Percentiles rank a stretch among this genome's conserved stretches.
phyloP scores from a whole-genome alignment of 2,113 vertebrate genomes.

The Neoarius graeffei region DNA sequence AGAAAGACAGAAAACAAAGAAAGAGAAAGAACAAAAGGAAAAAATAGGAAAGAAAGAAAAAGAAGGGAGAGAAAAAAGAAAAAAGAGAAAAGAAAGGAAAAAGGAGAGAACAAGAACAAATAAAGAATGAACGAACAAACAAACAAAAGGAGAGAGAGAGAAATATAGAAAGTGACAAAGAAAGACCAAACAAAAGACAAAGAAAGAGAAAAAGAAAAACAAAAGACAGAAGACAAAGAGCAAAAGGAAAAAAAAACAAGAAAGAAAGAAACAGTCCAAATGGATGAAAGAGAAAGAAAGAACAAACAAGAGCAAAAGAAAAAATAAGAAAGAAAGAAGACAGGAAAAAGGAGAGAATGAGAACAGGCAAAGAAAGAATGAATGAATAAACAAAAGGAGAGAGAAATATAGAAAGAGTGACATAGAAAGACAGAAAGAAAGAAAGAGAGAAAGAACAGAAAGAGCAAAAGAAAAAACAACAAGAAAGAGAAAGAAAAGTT shows the following conservation, averaged over 20 bases:
- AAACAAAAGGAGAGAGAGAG: not conserved
- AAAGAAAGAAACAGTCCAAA: too few species aligned
- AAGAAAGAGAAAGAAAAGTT: not conserved
- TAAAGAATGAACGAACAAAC: not conserved
- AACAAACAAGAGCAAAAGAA: too few species aligned
- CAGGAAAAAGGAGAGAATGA: not conserved
- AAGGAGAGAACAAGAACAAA: not conserved
- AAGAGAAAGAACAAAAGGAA: too few species aligned
- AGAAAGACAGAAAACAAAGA: too few species aligned
- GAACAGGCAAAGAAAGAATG: too few species aligned
- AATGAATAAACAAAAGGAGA: too few species aligned
- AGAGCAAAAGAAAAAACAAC: not conserved
- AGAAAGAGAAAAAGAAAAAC: not conserved
- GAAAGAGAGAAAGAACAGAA: too few species aligned
- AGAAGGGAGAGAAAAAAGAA: not conserved
- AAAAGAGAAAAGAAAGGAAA: not conserved
- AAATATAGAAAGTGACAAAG: not conserved
- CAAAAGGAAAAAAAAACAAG: too few species aligned
- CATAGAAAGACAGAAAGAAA: not conserved
- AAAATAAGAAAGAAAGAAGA: not conserved
- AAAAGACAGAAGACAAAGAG: too few species aligned
- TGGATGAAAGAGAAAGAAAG: not conserved
- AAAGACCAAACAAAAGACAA: not conserved
- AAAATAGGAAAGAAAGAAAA: not conserved
- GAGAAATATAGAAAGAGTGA: not conserved